Evolutionary conservation across 2,797 vertebrate genomes (phyloP), one percentile per base, ranked within the genome.

Genomic region (Rachycentron canadum): DNA sequence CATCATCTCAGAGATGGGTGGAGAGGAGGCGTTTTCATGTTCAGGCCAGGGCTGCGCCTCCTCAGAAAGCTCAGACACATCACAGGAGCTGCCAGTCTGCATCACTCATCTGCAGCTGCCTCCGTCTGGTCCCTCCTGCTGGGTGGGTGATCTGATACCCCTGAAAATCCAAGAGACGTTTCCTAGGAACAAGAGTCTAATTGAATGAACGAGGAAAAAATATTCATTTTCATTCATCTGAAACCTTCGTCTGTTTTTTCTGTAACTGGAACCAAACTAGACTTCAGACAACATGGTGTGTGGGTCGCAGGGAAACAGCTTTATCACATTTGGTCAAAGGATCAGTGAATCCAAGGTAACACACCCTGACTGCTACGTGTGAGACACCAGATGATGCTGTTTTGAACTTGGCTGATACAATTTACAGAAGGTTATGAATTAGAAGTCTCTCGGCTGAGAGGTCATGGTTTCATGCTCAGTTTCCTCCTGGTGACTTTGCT

Each of bases 31-130:
- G 41, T 77, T 86, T 77, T 88, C 79, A 81, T 85, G 32, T 65
- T 84, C 69, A 25, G 74, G 59, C 74, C 68, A 19, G 84, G 79
- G 59, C 76, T 57, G 61, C 41, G n/a, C n/a, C n/a, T 69, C 75
- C 30, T 61, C 72, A 81, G 66, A 67, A 75, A 72, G 61, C 72
- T 32, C 38, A n/a, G 59, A 84, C 66, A 71, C 65, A 73, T 80
- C 79, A 64, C 36, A 4, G 78, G 45, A 84, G 71, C 63, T 81
- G 83, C 63, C 79, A 63, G 55, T 6, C 14, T 4, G 5, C 72
- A 78, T 85, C 82, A 75, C 59, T 85, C 80, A 76, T 23, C 38
- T 21, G 65, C 82, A 69, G 69, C 79, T 76, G 76, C 65, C 60
- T 60, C 56, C 12, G 28, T 56, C 61, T 43, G 73, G 16, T 64